Evolutionary conservation across 1,140 invertebrate genomes (phyloP).

Genomic region (Atopsyche davidsoni): DNA sequence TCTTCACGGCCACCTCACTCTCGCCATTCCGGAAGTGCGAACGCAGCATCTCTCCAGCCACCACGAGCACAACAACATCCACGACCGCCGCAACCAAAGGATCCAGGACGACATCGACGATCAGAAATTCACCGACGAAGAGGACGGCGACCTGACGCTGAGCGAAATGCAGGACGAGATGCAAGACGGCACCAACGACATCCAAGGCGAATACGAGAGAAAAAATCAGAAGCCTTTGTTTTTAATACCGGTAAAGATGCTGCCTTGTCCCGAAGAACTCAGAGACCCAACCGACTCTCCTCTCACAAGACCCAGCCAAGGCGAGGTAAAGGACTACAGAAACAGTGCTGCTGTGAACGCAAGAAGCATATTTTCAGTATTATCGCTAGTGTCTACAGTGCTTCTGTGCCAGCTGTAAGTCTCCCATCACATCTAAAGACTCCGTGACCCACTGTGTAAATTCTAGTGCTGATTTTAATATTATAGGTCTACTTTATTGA

Average conservation of each 20-base stretch:
- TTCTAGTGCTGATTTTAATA: too few relatives aligned
- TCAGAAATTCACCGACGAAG: conserved; percentile 31
- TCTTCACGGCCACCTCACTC: conserved; percentile 5
- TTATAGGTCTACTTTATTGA: too few relatives aligned
- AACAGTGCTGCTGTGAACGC: conserved; percentile 36
- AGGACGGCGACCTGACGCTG: conserved; percentile 33
- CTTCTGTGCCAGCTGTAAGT: too few relatives aligned
- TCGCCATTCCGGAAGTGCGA: neutral
- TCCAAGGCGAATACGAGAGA: conserved; percentile 31
- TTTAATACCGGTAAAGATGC: conserved; percentile 55
- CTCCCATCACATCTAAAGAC: too few relatives aligned
- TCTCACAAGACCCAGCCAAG: conserved; percentile 47
- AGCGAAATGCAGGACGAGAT: conserved; percentile 39
- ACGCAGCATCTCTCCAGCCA: conserved; percentile 39
- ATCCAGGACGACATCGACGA: conserved; percentile 30
- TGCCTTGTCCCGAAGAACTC: conserved; percentile 61
- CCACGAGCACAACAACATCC: conserved; percentile 32
- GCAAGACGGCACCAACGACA: conserved; percentile 36
- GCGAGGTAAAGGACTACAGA: conserved; percentile 47
- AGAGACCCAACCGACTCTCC: conserved; percentile 55
- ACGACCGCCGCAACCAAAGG: conserved; percentile 34
- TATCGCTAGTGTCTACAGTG: too few relatives aligned
- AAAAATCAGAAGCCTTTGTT: conserved; percentile 48
- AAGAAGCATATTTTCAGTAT: too few relatives aligned
- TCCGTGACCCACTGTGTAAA: too few relatives aligned